phyloP scores from a whole-genome alignment of 2,888 invertebrate species.

The Oscheius sp. region DNA sequence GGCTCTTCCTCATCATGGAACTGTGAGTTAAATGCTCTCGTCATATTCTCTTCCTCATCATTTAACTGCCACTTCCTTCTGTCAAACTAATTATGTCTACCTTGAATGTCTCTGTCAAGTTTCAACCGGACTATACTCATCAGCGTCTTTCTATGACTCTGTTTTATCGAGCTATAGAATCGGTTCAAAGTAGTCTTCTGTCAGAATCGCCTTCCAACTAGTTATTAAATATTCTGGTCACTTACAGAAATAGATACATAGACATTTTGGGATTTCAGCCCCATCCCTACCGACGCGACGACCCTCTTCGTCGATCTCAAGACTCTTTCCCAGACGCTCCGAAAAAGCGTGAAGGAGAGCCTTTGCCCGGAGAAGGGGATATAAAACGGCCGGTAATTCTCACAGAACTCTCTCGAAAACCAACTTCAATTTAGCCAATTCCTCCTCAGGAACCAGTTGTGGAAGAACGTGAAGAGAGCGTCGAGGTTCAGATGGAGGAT shows the following conservation, averaged over 20 bases:
- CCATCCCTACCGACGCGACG: constrained; percentile 3
- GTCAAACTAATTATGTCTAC: no score
- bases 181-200: no score
- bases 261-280: not conserved
- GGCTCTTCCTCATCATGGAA: not conserved
- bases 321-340: not conserved
- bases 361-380: not conserved
- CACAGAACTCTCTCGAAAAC: not conserved
- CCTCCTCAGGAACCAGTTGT: not conserved
- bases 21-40: not conserved
- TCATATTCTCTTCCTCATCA: no score
- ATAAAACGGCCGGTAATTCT: not conserved
- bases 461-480: not conserved
- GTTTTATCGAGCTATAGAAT: no score
- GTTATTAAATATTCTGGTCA: no score
- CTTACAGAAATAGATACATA: no score
- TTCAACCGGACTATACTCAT: no score
- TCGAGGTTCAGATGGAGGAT: not conserved
- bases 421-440: not conserved
- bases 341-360: constrained; percentile 14
- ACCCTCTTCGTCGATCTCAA: not conserved
- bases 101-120: no score
- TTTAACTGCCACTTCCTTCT: no score
- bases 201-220: no score
- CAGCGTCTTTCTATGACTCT: no score